phyloP scores from a whole-genome alignment of 2,113 vertebrate genomes.

The Polypterus senegalus region DNA sequence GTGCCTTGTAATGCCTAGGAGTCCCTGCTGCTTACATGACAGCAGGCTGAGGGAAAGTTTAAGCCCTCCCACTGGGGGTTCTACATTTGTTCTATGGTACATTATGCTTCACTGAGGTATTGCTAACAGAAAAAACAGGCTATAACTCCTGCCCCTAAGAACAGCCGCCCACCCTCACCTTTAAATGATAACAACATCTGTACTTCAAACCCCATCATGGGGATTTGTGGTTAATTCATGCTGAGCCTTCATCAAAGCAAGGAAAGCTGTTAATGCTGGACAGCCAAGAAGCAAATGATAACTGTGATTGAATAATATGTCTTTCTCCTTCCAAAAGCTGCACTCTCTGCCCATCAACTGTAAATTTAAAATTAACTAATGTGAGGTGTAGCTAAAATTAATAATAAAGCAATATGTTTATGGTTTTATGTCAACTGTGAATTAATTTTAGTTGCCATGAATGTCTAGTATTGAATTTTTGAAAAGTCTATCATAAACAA shows the following conservation, averaged over 20 bases:
- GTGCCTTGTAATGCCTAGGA: slow-evolving; percentile 50
- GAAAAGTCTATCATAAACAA: too few species aligned
- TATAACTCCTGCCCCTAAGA: slow-evolving; percentile 22
- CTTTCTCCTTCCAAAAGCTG: not conserved
- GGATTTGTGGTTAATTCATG: slow-evolving; percentile 27
- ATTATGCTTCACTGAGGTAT: slow-evolving; percentile 38
- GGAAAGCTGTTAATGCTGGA: slow-evolving; percentile 5
- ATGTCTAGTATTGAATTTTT: too few species aligned
- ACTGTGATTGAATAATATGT: not conserved
- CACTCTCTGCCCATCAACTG: not conserved
- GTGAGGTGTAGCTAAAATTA: too few species aligned
- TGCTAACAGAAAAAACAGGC: slow-evolving; percentile 34
- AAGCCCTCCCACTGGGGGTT: slow-evolving; percentile 50
- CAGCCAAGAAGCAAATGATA: not conserved
- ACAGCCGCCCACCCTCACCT: slow-evolving; percentile 22
- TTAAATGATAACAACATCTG: slow-evolving; percentile 31
- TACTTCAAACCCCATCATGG: slow-evolving; percentile 17
- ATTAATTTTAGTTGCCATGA: too few species aligned
- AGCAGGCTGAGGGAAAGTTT: slow-evolving; percentile 38
- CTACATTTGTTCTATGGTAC: slow-evolving; percentile 39
- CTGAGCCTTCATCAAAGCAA: slow-evolving; percentile 9
- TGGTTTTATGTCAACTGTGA: too few species aligned
- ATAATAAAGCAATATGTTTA: too few species aligned
- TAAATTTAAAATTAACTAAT: not conserved
- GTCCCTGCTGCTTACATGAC: slow-evolving; percentile 61